Evolutionary conservation across 2,113 vertebrate genomes (phyloP), one percentile per base, ranked within the genome.

Genomic region (Acinonyx jubatus): DNA sequence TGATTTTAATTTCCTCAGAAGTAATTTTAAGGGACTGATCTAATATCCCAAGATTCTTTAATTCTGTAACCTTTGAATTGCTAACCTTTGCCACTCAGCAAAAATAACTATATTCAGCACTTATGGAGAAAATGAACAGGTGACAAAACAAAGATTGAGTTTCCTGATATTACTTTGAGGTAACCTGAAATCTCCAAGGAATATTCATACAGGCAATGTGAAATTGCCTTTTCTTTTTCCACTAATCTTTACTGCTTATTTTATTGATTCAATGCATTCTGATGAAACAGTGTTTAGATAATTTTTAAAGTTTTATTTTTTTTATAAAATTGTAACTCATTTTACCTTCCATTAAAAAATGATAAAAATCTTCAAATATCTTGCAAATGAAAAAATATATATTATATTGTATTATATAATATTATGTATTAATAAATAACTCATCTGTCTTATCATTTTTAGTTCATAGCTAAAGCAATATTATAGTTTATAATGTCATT

Each of bases 221-320:
- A 94, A 16, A 66, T 1, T 0, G 7, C 21, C 7, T 80, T 95
- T 95, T 87, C 52, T 16, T 97, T 97, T 95, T 94, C 68, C 9
- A 31, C 82, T 87, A 88, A n/a, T 94, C 41, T 88, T 89, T 83
- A 91, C 18, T 79, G 0, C 0, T 88, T 97, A 66, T 92, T 96
- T 91, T 95, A 89, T 74, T 95, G 25, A 90, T 85, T 91, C 31
- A 93, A 65, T 19, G 91, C 36, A 96, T 33, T 83, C 12, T 83
- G 79, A 71, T 55, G 29, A 94, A 76, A 85, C 96, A 96, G 0
- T 0, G 5, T 63, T 91, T 65, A 16, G 15, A 3, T 36, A 38
- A 31, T 88, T 83, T 57, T 74, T 48, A 45, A 52, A 94, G 41
- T 48, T 94, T 91, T 87, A 52, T 79, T 63, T 91, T 87, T 63